These are phyloP conservation scores for Phenganax marumi DNA, from an alignment of 92 coral and sea anemone species.

Conservation along the genomic window DNA sequence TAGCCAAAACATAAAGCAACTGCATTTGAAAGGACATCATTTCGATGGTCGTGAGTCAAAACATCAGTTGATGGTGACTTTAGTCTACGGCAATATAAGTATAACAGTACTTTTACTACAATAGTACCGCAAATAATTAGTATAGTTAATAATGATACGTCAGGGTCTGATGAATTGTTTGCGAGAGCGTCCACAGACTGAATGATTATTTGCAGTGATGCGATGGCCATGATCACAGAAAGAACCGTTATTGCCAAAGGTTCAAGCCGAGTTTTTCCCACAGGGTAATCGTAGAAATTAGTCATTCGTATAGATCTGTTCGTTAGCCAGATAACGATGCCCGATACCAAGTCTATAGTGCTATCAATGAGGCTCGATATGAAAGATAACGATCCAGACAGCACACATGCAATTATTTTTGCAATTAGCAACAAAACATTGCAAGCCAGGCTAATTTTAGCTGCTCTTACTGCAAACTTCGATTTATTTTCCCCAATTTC, in stretches of 20 bases:
- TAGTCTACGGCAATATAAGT: constrained; percentile 64
- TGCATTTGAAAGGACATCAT: constrained; percentile 83
- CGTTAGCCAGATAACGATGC: constrained; percentile 81
- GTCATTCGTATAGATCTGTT: constrained; percentile 76
- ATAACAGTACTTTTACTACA: constrained; percentile 60
- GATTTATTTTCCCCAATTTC: constrained; percentile 6
- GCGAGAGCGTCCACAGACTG: constrained; percentile 66
- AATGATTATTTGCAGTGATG: constrained; percentile 84
- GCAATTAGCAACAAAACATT: constrained; percentile 68
- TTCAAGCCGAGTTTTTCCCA: constrained; percentile 84
- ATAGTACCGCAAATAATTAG: constrained; percentile 69
- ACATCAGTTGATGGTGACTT: constrained; percentile 67
- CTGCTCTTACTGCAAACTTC: constrained; percentile 52
- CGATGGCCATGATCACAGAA: constrained; percentile 93
- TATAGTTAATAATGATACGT: constrained; percentile 69
- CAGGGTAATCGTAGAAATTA: constrained; percentile 85
- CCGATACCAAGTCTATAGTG: constrained; percentile 84
- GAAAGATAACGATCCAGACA: constrained; percentile 93
- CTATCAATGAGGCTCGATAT: constrained; percentile 97
- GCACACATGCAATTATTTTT: constrained; percentile 74
- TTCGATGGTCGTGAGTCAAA: constrained; percentile 90
- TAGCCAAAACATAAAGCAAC: constrained; percentile 86
- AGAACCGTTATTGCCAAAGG: constrained; percentile 82
- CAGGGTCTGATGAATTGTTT: constrained; percentile 64
- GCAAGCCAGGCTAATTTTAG: constrained; percentile 69